Percentiles rank a stretch among this genome's conserved stretches.
Evolutionary conservation across 2,888 invertebrate species (phyloP).

Genomic region (Cloeon dipterum): DNA sequence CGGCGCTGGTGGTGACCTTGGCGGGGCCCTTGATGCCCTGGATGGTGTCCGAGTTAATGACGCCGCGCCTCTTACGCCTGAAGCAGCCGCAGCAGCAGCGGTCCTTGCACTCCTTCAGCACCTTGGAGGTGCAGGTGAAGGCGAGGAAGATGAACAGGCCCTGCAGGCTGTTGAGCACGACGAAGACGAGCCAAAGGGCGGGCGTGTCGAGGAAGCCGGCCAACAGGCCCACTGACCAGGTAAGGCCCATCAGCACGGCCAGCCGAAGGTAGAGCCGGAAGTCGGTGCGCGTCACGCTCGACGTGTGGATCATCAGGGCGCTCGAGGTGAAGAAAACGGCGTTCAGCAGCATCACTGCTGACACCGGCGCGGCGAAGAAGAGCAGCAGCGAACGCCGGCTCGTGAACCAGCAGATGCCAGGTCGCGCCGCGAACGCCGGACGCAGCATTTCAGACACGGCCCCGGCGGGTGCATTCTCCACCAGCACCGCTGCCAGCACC

Average conservation of each 20-base stretch:
- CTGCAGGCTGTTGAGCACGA: constrained; percentile 22
- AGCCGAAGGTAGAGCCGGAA: constrained; percentile 21
- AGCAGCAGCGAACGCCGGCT: constrained; percentile 17
- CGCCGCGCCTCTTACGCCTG: not conserved
- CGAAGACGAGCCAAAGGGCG: constrained; percentile 21
- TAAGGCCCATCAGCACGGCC: constrained; percentile 23
- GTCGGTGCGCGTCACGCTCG: constrained; percentile 12
- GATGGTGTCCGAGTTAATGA: not conserved
- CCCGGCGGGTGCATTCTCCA: constrained; percentile 13
- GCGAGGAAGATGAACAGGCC: constrained; percentile 24
- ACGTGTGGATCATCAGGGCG: constrained; percentile 14
- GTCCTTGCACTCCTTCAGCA: constrained; percentile 10
- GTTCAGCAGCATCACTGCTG: constrained; percentile 19
- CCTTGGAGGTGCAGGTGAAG: constrained; percentile 22
- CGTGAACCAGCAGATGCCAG: constrained; percentile 7
- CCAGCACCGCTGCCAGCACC: constrained; percentile 15
- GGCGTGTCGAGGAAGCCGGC: constrained; percentile 19
- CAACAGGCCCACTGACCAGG: constrained; percentile 22
- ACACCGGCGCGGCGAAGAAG: constrained; percentile 24
- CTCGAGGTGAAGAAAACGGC: constrained; percentile 19
- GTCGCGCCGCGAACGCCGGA: constrained; percentile 2
- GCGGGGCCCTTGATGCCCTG: not conserved
- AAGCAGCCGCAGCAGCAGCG: not conserved
- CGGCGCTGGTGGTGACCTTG: not conserved
- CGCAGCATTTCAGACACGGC: constrained; percentile 3